Evolutionary conservation across 1,140 invertebrate genomes (phyloP).

Genomic region (Littorina saxatilis): DNA sequence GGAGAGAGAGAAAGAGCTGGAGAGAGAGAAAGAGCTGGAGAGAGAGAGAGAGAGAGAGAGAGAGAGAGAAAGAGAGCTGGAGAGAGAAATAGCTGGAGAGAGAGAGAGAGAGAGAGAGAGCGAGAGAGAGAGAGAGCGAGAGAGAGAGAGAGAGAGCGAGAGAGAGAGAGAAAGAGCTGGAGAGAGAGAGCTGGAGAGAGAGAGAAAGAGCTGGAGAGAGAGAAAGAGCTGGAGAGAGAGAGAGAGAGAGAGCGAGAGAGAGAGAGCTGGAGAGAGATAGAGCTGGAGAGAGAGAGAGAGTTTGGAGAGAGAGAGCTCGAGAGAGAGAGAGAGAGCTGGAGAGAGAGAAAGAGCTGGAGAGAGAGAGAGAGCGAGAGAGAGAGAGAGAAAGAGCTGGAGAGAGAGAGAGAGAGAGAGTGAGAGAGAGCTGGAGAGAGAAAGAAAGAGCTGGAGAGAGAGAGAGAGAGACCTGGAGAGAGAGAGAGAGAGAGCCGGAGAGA

Average conservation of each 20-base stretch:
- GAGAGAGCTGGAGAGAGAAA: not conserved
- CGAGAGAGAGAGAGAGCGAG: not conserved
- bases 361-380: conserved; percentile 12
- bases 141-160: conserved; percentile 6
- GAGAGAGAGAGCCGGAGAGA: no score
- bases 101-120: not conserved
- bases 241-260: no score
- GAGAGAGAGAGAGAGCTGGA: not conserved
- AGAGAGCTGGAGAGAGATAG: no score
- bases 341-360: not conserved
- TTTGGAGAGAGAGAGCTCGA: no score
- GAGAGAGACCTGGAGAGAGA: no score
- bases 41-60: conserved; percentile 9
- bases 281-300: no score
- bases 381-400: conserved; percentile 20
- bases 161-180: conserved; percentile 20
- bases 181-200: conserved; percentile 16
- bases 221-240: conserved; percentile 7
- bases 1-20: conserved; percentile 12
- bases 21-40: conserved; percentile 11
- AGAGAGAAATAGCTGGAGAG: no score
- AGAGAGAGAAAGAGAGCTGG: not conserved
- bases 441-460: not conserved
- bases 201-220: not conserved
- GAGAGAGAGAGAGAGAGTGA: conserved; percentile 17